Evolutionary conservation across 1,140 invertebrate species (phyloP).

Genomic region (Caenorhabditis latens): DNA sequence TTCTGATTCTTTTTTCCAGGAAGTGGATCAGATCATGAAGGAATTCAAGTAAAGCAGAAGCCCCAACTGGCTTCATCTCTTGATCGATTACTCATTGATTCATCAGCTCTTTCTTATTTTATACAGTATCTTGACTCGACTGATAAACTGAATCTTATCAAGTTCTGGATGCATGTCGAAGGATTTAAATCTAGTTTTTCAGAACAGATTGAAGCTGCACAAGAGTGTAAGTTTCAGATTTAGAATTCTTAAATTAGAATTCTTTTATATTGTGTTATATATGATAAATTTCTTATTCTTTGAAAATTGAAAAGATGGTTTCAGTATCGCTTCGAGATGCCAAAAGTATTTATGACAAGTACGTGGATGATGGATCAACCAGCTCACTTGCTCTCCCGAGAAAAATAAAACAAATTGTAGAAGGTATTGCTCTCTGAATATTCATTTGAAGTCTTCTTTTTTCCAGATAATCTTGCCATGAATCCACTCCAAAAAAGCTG

Average conservation of each 20-base stretch:
- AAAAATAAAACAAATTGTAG: constrained; percentile 48
- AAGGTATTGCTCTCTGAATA: background rate
- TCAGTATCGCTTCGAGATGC: constrained; percentile 47
- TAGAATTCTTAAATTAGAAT: background rate
- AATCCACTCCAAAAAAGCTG: constrained; percentile 46
- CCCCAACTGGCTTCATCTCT: constrained; percentile 29
- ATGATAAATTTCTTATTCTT: background rate
- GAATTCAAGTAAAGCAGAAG: constrained; percentile 34
- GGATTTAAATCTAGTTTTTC: constrained; percentile 56
- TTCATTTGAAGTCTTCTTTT: background rate
- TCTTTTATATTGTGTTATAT: too few species aligned
- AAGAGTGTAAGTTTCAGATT: background rate
- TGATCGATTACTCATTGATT: constrained; percentile 27
- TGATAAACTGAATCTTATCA: constrained; percentile 58
- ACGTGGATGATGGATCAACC: constrained; percentile 40
- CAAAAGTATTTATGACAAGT: constrained; percentile 58
- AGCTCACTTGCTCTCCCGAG: constrained; percentile 4
- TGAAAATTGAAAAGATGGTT: constrained; percentile 26
- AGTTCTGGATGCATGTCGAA: constrained; percentile 61
- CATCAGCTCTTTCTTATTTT: constrained; percentile 43
- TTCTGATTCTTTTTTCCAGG: background rate
- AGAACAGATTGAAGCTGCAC: constrained; percentile 11
- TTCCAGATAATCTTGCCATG: constrained; percentile 19
- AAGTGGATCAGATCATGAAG: constrained; percentile 3
- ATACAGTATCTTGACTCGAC: constrained; percentile 44